Evolutionary conservation across 53 echinoderm and acorn worm genomes (phyloP), one percentile per base, ranked within the genome.

Genomic region (Zoroaster sp.): DNA sequence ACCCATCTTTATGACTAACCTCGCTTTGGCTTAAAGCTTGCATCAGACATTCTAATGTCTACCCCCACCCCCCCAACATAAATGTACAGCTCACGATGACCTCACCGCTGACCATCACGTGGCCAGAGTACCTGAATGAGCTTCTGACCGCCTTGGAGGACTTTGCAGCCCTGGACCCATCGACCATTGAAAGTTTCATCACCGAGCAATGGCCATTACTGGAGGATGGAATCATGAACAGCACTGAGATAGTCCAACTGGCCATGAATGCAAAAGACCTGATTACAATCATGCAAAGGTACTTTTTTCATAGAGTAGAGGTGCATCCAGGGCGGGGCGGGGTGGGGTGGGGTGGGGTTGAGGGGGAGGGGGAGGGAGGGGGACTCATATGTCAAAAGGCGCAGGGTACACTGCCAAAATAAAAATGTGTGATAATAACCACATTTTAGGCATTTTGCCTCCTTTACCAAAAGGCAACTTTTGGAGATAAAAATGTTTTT

Each of bases 161-260:
- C 33, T 41, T 83, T 7, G 31, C 69, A 1, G 71, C 69, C 66
- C 36, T 83, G 17, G 83, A 83, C 52, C 71, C 72, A 13, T 51
- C 49, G 4, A 1, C 47, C 35, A 21, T 85, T 5, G 85, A 85
- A 13, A 42, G 71, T 49, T 21, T 85, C 49, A 9, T 49, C 69
- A 85, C 85, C 12, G 36, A 85, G 17, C 85, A 85, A 51, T 85
- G 85, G 85, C 85, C 85, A 11, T 13, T 44, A 4, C 4, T 85
- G 20, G 36, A 6, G 12, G 71, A 71, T 40, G 85, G 85, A 85
- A 2, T 71, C 0, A 31, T 34, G 0, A 71, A 85, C 71, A 70
- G 33, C 35, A 85, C 85, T 1, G 85, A 85, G 18, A 44, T 85
- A 4, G 23, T 37, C 23, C n/a, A 35, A 12, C 85, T 85, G 8